These are phyloP conservation scores for Coregonus suidteri DNA, from an alignment of 2,797 vertebrate species.

Conservation along the genomic window DNA sequence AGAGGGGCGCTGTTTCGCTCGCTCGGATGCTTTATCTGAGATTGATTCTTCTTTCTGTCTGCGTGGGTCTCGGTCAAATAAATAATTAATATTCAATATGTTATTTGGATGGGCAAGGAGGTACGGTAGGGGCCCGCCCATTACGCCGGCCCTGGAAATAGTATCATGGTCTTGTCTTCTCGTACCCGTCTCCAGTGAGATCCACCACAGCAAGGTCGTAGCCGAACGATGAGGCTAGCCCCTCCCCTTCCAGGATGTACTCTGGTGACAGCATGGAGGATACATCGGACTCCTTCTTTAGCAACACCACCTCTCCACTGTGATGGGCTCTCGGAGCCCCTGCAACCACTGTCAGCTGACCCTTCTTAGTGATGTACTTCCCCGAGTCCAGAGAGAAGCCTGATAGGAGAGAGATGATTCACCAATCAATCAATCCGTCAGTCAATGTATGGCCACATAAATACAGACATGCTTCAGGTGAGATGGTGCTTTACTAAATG, in stretches of 20 bases:
- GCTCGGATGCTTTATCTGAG: no score
- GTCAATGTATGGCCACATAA: neutral
- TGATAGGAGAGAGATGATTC: slow-evolving; percentile 52
- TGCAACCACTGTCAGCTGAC: slow-evolving; percentile 88
- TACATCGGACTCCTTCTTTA: slow-evolving; percentile 72
- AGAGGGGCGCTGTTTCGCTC: no score
- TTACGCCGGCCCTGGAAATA: no score
- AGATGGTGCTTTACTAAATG: neutral
- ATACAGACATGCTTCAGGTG: slow-evolving; percentile 4
- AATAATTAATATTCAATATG: no score
- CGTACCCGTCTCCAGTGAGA: slow-evolving; percentile 90
- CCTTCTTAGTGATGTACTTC: slow-evolving; percentile 78
- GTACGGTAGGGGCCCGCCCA: no score
- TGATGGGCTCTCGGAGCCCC: slow-evolving; percentile 93
- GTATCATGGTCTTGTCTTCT: no score
- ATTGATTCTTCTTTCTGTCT: no score
- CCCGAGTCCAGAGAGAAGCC: slow-evolving; percentile 96
- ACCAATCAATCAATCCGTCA: neutral
- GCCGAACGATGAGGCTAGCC: slow-evolving; percentile 94
- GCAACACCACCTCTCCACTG: slow-evolving; percentile 89
- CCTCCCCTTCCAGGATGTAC: slow-evolving; percentile 87
- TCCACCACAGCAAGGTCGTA: slow-evolving; percentile 93
- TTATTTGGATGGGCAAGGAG: no score
- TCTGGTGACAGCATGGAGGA: slow-evolving; percentile 62
- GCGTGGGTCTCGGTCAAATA: no score